phyloP scores from a whole-genome alignment of 2,888 invertebrate genomes.

The Heliconius cydno region DNA sequence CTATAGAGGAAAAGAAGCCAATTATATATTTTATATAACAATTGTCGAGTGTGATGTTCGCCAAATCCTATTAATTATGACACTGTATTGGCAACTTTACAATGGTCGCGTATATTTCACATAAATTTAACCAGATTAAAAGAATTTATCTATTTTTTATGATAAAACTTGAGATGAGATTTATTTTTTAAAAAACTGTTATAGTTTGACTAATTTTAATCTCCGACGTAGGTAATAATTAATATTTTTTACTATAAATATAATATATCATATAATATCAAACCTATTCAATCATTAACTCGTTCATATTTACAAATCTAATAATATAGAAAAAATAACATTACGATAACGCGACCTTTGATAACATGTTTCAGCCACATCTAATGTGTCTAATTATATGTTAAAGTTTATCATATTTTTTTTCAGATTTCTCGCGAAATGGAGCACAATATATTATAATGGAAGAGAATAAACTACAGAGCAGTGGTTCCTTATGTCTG shows the following conservation, averaged over 20 bases:
- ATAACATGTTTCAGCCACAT: conserved; percentile 31
- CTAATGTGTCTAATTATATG: conserved; percentile 27
- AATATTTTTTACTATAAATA: background rate
- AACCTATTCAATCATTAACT: background rate
- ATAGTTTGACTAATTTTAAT: too few species aligned
- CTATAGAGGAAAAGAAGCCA: conserved; percentile 24
- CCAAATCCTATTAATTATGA: conserved; percentile 36
- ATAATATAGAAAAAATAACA: conserved; percentile 11
- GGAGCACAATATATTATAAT: conserved; percentile 50
- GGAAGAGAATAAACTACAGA: conserved; percentile 39
- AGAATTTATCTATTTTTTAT: background rate
- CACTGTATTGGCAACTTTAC: conserved; percentile 21
- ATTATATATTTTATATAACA: conserved; percentile 29
- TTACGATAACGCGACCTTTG: conserved; percentile 29
- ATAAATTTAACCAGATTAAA: background rate
- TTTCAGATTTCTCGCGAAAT: conserved; percentile 58
- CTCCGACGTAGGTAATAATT: background rate
- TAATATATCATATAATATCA: background rate
- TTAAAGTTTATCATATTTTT: conserved; percentile 36
- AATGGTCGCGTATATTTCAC: conserved; percentile 12
- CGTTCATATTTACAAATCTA: conserved; percentile 2
- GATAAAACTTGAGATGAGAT: too few species aligned
- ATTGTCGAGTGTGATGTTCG: conserved; percentile 22
- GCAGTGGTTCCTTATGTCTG: conserved; percentile 49
- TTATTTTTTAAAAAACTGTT: too few species aligned